Percentiles rank a stretch among this genome's conserved stretches.
These are phyloP conservation scores for Eupithecia subfuscata DNA, from an alignment of 2,888 invertebrate genomes.

Conservation along the genomic window DNA sequence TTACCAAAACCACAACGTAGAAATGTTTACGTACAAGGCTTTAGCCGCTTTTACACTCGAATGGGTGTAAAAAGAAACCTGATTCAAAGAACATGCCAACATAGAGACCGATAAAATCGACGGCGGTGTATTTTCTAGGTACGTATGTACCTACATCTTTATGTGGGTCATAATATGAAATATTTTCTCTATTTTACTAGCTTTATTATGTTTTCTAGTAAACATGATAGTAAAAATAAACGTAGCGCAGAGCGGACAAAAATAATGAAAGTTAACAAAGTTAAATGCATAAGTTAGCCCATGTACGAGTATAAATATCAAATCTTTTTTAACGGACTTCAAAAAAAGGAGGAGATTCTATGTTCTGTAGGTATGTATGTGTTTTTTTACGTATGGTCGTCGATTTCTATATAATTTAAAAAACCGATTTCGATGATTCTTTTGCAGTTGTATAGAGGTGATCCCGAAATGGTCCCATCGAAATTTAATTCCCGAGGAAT, in stretches of 20 bases:
- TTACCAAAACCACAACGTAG: constrained; percentile 1
- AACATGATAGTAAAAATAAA: not conserved
- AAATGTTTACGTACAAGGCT: constrained; percentile 19
- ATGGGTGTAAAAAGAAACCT: constrained; percentile 28
- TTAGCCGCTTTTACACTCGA: constrained; percentile 27
- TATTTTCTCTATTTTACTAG: not conserved
- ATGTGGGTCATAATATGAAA: not conserved
- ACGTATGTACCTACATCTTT: not conserved
- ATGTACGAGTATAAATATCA: too few relatives aligned
- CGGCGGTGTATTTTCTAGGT: constrained; percentile 1
- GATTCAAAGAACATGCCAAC: constrained; percentile 30
- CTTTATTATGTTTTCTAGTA: not conserved
- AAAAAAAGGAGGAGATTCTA: too few relatives aligned
- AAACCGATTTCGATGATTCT: too few relatives aligned
- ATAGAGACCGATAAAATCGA: constrained; percentile 9
- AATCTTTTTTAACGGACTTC: too few relatives aligned
- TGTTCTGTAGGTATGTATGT: too few relatives aligned
- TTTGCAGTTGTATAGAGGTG: too few relatives aligned
- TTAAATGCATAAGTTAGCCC: not conserved
- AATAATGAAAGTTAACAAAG: not conserved
- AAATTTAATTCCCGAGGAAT: too few relatives aligned
- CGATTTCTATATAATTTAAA: too few relatives aligned
- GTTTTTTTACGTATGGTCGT: too few relatives aligned
- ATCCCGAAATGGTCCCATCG: too few relatives aligned
- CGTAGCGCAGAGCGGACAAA: not conserved